Base-by-base conservation (phyloP, 2,113 vertebrate genomes). In the Dasyprocta punctata region DNA sequence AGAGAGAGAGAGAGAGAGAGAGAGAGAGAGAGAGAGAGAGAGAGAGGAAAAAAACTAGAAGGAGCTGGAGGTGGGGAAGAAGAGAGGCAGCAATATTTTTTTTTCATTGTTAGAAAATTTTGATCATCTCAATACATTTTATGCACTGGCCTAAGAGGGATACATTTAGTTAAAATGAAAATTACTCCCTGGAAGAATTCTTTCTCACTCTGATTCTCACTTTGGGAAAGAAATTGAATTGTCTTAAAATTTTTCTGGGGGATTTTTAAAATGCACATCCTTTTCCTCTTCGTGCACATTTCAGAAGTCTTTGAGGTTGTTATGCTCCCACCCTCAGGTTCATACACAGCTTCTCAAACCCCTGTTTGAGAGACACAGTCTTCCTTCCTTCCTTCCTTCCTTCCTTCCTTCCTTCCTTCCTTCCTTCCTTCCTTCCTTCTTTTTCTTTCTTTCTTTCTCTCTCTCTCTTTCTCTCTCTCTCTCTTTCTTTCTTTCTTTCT, bases 91-190 rank as follows among this genome's bases (percentile, higher is more conserved):
- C 26, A 67, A 58, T 28, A 5, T 80, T 88, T 85, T 41, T 41
- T 20, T 88, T 90, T 84, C 44, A 9, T 41, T 47, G 49, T 96
- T 89, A 84, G 69, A 81, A 60, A 58, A 30, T 36, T 78, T 86
- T 52, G 38, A 49, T 95, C 41, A 95, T 91, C 80, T 81, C 77
- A 52, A 63, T 87, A 83, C 33, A 87, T 81, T 91, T 82, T 86
- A 80, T 41, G 69, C 58, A 33, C 84, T 85, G 63, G 52, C 38
- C 54, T 87, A 89, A 94, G 89, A 89, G 89, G 33, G 89, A 85
- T 90, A 47, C 60, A 92, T 77, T 95, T 96, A 95, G 90, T 85
- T 94, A 90, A 73, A 73, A 73, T 41, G 4, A 73, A 73, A 73
- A 41, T 73, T 73, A 41, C 19, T 36, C 65, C 47, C 24, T 91